A percentile compares a stretch with the other conserved stretches of the same genome.
Evolutionary conservation across 2,797 vertebrate species (phyloP).

Genomic region (Tokudaia muenninki): DNA sequence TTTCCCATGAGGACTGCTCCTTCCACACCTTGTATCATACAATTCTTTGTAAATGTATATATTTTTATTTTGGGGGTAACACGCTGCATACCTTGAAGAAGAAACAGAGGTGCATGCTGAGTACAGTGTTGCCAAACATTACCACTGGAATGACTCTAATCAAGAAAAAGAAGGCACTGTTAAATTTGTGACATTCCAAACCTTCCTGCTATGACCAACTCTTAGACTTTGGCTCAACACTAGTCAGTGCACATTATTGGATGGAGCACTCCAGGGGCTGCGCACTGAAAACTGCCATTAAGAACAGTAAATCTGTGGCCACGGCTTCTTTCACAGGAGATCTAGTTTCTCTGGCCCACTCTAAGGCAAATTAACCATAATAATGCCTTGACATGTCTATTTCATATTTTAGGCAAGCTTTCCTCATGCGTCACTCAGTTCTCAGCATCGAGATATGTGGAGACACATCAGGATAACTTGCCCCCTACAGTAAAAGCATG

Average conservation of each 20-base stretch:
- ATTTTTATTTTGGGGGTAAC: neutral
- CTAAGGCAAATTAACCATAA: conserved; percentile 67
- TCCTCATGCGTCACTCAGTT: conserved; percentile 15
- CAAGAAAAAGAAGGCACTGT: neutral
- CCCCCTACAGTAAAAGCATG: neutral
- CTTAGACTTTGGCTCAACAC: neutral
- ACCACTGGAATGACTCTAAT: neutral
- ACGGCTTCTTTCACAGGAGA: conserved; percentile 24
- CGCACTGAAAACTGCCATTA: neutral
- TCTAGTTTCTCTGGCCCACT: conserved; percentile 34
- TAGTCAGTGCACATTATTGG: neutral
- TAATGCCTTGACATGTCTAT: conserved; percentile 54
- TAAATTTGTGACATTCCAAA: conserved; percentile 39
- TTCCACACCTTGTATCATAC: neutral
- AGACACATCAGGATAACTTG: conserved; percentile 59
- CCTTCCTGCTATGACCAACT: neutral
- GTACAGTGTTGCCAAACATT: neutral
- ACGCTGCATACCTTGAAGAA: neutral
- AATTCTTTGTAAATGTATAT: neutral
- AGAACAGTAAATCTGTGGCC: neutral
- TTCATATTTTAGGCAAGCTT: conserved; percentile 71
- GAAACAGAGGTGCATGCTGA: neutral
- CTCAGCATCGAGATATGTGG: conserved; percentile 54
- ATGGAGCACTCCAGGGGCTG: neutral
- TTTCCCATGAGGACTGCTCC: neutral